phyloP scores from a whole-genome alignment of 2,888 invertebrate species.

The Lottia scabra region DNA sequence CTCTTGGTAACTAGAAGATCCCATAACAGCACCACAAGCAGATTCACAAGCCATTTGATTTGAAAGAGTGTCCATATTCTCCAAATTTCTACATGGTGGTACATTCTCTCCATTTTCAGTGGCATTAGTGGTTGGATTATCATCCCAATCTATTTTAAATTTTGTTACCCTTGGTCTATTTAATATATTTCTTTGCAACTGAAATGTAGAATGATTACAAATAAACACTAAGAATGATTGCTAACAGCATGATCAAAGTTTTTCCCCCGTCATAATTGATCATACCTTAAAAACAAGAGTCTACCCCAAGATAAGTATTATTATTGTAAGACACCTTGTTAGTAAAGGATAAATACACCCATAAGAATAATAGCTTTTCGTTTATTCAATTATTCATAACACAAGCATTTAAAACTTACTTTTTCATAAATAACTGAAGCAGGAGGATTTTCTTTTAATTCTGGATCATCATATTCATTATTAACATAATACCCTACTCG shows the following conservation, averaged over 20 bases:
- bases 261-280: too few species aligned
- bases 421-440: constrained; percentile 93
- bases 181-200: constrained; percentile 81
- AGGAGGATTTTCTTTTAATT: constrained; percentile 94
- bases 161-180: constrained; percentile 94
- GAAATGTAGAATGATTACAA: constrained; percentile 20
- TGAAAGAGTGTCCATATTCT: constrained; percentile 46
- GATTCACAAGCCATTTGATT: constrained; percentile 44
- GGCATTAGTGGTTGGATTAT: constrained; percentile 39
- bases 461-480: constrained; percentile 94
- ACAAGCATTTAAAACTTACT: constrained; percentile 75
- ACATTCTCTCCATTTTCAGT: constrained; percentile 48
- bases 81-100: constrained; percentile 39
- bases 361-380: too few species aligned
- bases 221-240: too few species aligned
- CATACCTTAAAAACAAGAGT: too few species aligned
- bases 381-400: too few species aligned
- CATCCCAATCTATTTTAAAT: constrained; percentile 96
- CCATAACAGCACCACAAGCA: constrained; percentile 18
- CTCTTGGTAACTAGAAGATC: constrained; percentile 22
- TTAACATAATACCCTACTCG: constrained; percentile 98
- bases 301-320: too few species aligned
- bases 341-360: too few species aligned
- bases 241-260: too few species aligned
- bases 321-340: too few species aligned